Base-by-base conservation (phyloP, 2,888 invertebrate species). In the Troides helena region DNA sequence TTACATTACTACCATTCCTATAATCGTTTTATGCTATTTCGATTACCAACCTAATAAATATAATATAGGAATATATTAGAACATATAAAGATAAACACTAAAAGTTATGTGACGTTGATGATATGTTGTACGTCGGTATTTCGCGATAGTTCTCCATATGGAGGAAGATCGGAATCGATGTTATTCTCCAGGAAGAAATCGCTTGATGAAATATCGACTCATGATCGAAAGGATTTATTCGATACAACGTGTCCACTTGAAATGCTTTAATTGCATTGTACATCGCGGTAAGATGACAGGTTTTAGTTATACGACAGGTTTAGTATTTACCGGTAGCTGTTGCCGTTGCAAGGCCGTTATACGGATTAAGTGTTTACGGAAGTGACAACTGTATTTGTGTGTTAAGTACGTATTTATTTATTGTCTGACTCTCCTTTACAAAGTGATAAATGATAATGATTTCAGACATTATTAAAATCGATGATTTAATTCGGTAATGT, bases 251-350 rank as follows among this genome's bases (percentile, higher is more conserved):
- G 56, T 66, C 25, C 21, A 53, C 17, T 39, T 39, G 56, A 7
- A 43, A 21, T 6, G 36, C 17, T 53, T 39, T 65, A 23, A 57
- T 61, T 56, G 60, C 21, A 21, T 17, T 53, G n/a, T 67, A 36
- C 30, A 67, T 67, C 39, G 39, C 23, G 3, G 14, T 21, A 56
- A 67, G 53, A 60, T 60, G 66, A 67, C 39, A 59, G 17, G 25
- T 43, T 58, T 46, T n/a, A 65, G 46, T 43, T n/a, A 65, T 46
- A 30, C 46, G 65, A 65, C 65, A 65, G 46, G 30, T 66, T 66
- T 66, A 66, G 66, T 60, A 14, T 30, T n/a, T 53, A 66, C 66
- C n/a, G 66, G 50, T 36, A 60, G 59, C 65, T 59, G 23, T 17
- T 18, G 36, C 12, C 43, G 65, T 65, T n/a, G 58, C 65, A 25